A percentile compares a stretch with the other conserved stretches of the same genome.
Conservation (phyloP, 2,888 invertebrate genomes). For the Chymomyza procnemis region DNA sequence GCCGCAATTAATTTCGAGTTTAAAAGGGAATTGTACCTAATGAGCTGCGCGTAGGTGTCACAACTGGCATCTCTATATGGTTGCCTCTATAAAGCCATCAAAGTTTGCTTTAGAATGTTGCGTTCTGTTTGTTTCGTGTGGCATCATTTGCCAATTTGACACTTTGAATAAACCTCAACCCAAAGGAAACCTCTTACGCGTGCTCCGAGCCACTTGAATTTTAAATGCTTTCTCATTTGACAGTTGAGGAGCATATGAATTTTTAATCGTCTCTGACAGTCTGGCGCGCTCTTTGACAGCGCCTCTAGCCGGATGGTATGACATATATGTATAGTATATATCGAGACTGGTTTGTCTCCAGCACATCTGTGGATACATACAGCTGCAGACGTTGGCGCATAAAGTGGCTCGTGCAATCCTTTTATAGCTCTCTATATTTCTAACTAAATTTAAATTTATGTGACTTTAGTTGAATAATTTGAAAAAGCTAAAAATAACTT, state of each 20-base stretch:
- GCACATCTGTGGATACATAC: no score
- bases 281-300: conserved; percentile 27
- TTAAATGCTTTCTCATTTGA: conserved; percentile 53
- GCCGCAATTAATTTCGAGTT: no score
- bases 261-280: conserved; percentile 50
- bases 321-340: no score
- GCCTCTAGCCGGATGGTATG: no score
- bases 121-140: conserved; percentile 20
- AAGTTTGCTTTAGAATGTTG: conserved; percentile 46
- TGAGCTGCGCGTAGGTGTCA: no score
- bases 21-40: no score
- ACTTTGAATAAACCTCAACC: conserved; percentile 52
- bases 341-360: not conserved
- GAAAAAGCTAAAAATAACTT: not conserved
- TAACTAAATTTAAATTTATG: not conserved
- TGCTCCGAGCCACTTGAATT: conserved; percentile 22
- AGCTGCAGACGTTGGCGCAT: not conserved
- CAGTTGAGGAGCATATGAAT: conserved; percentile 63
- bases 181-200: conserved; percentile 11
- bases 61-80: not conserved
- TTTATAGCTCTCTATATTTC: not conserved
- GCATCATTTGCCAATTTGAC: conserved; percentile 63
- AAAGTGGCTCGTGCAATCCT: not conserved
- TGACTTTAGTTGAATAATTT: not conserved
- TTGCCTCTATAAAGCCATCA: conserved; percentile 33